Evolutionary conservation across 2,888 invertebrate species (phyloP), one percentile per base, ranked within the genome.

Genomic region (Thymelicus acteon): DNA sequence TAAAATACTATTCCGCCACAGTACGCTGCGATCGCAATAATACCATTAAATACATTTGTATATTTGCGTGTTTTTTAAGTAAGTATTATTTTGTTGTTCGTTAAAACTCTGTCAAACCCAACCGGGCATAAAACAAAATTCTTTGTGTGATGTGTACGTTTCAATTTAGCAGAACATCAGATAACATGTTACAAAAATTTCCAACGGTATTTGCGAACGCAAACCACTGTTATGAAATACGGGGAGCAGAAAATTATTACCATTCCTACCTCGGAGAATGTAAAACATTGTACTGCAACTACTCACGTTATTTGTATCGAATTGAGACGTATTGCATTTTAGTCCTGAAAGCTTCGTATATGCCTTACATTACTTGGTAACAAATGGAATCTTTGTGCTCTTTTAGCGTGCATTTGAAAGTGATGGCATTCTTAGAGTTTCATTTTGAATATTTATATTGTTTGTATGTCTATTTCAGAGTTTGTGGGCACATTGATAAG

Each of bases 221-320:
- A 72, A 49, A 60, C 67, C 57, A 60, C 72, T 73, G 58, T 74
- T 60, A 40, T 72, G 74, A 68, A 75, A 77, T 73, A 75, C 81
- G 80, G 75, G 67, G 71, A 75, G 71, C 77, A 76, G 79, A 79
- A 79, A 79, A 77, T 73, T 79, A 78, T 80, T 77, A 78, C 78
- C 75, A 74, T 74, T 74, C 75, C 75, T 63, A 70, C 72, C 75
- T 76, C 78, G 72, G 72, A 78, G 74, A 3, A 48, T 44, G 24
- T 49, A 44, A 65, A 54, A 24, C 54, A 40, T 65, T 65, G 44
- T 24, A 24, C 13, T 52, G 44, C 44, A 54, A 64, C 71, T 54
- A 72, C 71, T 73, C 61, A 67, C 71, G 39, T 39, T 61, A 67
- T 52, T 74, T 62, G 71, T 75, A 62, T 71, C 49, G 67, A 67